A percentile compares a stretch with the other conserved stretches of the same genome.
Conservation (phyloP, 2,113 vertebrate species). For the Solenodon paradoxus region DNA sequence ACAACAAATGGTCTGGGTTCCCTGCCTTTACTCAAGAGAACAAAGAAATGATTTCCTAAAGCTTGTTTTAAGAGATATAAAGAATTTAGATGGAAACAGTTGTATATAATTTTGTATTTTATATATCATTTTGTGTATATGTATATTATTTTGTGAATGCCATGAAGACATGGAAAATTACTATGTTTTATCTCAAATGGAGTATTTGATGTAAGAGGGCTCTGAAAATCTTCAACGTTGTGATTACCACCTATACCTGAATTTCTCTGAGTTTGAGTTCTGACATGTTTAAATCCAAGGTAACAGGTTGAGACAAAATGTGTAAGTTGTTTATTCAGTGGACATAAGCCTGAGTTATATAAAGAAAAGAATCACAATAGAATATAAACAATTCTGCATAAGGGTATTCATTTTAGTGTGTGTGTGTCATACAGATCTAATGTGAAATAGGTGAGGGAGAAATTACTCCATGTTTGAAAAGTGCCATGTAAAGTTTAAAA, state of each 20-base stretch:
- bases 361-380: neutral
- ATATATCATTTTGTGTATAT: no score
- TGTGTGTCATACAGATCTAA: neutral
- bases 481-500: neutral
- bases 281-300: neutral
- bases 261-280: neutral
- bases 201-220: neutral
- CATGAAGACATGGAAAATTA: neutral
- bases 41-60: neutral
- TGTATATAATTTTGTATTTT: no score
- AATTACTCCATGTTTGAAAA: conserved; percentile 23
- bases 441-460: neutral
- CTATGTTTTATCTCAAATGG: neutral
- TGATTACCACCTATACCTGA: neutral
- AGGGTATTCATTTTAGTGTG: neutral
- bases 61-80: neutral
- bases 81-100: neutral
- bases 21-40: neutral
- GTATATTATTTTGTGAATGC: neutral
- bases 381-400: neutral
- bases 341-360: neutral
- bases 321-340: neutral
- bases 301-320: neutral
- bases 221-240: neutral
- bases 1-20: neutral